Percentiles rank a stretch among this genome's conserved stretches.
Conservation (phyloP, 1,140 invertebrate genomes). For the Zaprionus africanus region DNA sequence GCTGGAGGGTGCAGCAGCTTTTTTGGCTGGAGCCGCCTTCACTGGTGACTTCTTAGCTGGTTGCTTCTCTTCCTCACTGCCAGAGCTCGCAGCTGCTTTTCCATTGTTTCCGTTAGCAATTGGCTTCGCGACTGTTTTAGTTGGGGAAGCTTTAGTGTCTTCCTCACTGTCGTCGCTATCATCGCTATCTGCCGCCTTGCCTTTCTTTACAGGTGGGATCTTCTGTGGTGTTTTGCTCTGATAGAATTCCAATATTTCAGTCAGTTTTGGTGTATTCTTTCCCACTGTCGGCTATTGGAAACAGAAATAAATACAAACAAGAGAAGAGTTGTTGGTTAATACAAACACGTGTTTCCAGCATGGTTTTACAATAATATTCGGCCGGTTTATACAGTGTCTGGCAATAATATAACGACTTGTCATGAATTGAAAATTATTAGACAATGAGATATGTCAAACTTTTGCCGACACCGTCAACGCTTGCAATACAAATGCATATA, state of each 20-base stretch:
- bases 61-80: slow-evolving; percentile 24
- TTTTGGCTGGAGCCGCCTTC: slow-evolving; percentile 39
- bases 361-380: not conserved
- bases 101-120: slow-evolving; percentile 1
- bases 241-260: slow-evolving; percentile 85
- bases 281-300: slow-evolving; percentile 71
- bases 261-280: slow-evolving; percentile 85
- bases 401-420: not conserved
- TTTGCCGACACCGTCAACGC: not conserved
- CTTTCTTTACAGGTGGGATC: slow-evolving; percentile 64
- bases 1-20: slow-evolving; percentile 13
- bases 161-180: slow-evolving; percentile 62
- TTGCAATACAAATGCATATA: not conserved
- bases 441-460: not conserved
- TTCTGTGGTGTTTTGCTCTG: slow-evolving; percentile 85
- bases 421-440: slow-evolving; percentile 2
- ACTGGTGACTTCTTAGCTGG: slow-evolving; percentile 24
- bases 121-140: slow-evolving; percentile 22
- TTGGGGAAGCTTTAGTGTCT: not conserved
- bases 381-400: not conserved
- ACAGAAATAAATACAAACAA: not conserved
- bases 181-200: slow-evolving; percentile 25
- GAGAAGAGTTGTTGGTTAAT: slow-evolving; percentile 55
- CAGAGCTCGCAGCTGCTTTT: slow-evolving; percentile 4
- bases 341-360: slow-evolving; percentile 56